Percentiles rank a stretch among this genome's conserved stretches.
Conservation (phyloP, 2,113 vertebrate species). For the Benitochromis conjunctus region DNA sequence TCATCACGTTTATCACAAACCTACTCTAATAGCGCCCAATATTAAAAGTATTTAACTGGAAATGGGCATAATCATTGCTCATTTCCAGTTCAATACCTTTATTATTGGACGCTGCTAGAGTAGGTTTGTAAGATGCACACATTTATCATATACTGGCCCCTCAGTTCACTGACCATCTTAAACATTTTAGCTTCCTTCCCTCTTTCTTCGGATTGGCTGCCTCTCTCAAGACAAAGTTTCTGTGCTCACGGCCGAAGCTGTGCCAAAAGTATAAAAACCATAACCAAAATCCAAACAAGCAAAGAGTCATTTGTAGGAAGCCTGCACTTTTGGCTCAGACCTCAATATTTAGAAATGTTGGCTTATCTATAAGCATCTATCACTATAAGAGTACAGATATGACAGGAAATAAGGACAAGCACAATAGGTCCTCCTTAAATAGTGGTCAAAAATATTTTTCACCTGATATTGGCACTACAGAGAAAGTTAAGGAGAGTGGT, state of each 20-base stretch:
- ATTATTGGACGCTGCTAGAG: neutral
- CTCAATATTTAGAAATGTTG: fast-evolving
- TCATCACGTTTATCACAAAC: neutral
- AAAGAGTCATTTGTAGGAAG: neutral
- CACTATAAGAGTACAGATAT: neutral
- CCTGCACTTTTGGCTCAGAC: neutral
- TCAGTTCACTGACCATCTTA: neutral
- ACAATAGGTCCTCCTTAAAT: neutral
- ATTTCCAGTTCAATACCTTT: neutral
- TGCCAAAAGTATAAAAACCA: neutral
- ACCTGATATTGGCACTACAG: neutral
- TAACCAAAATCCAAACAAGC: neutral
- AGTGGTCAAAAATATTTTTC: neutral
- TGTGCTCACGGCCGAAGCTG: neutral
- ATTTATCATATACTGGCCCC: neutral
- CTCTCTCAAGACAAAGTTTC: neutral
- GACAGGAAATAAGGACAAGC: neutral
- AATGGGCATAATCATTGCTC: too few relatives aligned
- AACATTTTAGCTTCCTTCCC: neutral
- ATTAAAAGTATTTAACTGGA: too few relatives aligned
- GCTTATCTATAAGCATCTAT: neutral
- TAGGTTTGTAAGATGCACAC: neutral
- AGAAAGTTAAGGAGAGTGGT: neutral
- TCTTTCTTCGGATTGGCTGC: neutral
- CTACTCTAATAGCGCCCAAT: too few relatives aligned